Percentiles rank a stretch among this genome's conserved stretches.
These are phyloP conservation scores for Diachasma alloeum DNA, from an alignment of 1,140 invertebrate genomes.

Conservation along the genomic window DNA sequence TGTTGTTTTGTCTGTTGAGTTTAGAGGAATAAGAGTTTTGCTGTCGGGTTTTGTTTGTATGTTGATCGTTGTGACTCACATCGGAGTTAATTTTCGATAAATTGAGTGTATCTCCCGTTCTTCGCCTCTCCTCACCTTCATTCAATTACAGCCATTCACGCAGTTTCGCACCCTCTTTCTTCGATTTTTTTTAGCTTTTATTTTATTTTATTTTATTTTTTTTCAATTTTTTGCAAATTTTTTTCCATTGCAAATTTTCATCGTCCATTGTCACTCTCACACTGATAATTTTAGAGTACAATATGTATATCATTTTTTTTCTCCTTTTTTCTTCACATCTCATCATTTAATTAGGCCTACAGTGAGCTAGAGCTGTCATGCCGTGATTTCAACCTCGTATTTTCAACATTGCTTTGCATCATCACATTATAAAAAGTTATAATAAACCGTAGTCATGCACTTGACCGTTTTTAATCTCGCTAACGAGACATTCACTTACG, in stretches of 20 bases:
- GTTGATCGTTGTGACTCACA: constrained; percentile 46
- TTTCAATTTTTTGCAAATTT: constrained; percentile 11
- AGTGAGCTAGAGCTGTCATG: constrained; percentile 56
- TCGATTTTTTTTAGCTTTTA: background rate
- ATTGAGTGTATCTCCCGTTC: constrained; percentile 34
- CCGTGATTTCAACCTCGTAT: constrained; percentile 23
- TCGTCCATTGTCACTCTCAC: background rate
- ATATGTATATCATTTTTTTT: constrained; percentile 20
- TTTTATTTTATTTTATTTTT: constrained; percentile 38
- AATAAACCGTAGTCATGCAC: background rate
- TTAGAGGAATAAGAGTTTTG: constrained; percentile 9
- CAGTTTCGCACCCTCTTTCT: constrained; percentile 33
- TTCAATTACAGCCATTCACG: constrained; percentile 30
- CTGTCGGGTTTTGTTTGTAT: constrained; percentile 31
- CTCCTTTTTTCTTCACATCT: background rate
- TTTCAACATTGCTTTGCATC: background rate
- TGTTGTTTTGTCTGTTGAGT: constrained; percentile 12
- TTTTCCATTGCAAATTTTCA: background rate
- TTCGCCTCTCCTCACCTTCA: constrained; percentile 12
- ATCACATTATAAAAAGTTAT: background rate
- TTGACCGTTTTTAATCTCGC: background rate
- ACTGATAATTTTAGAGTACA: constrained; percentile 16
- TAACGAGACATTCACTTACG: background rate
- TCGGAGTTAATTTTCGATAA: constrained; percentile 45
- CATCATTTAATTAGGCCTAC: constrained; percentile 60